A percentile compares a stretch with the other conserved stretches of the same genome.
Conservation (phyloP, 2,797 vertebrate species). For the Cossypha dichroa region DNA sequence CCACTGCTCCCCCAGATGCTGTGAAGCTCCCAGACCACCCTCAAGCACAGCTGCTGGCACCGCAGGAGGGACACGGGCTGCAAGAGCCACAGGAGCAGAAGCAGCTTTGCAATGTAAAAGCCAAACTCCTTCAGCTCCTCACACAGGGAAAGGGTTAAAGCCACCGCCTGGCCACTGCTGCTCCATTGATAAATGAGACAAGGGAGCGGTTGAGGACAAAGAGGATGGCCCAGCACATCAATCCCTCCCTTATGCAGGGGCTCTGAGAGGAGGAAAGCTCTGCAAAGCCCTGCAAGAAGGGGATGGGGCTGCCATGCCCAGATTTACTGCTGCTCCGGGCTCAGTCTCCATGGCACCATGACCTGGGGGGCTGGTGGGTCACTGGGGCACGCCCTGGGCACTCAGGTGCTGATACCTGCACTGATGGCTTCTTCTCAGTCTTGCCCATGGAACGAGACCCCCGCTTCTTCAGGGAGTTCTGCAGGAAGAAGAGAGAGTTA, state of each 20-base stretch:
- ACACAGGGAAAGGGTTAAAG: constrained; percentile 7
- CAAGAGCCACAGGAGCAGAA: not conserved
- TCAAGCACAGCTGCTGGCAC: not conserved
- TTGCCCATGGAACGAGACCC: constrained; percentile 88
- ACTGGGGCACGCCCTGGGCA: rapidly evolving
- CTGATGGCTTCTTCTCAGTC: constrained; percentile 88
- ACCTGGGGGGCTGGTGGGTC: not conserved
- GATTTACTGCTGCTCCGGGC: not conserved
- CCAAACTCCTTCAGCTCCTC: not conserved
- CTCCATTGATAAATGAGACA: constrained; percentile 31
- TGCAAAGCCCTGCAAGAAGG: not conserved
- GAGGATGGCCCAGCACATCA: not conserved
- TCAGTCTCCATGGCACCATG: not conserved
- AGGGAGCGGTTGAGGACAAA: constrained; percentile 5
- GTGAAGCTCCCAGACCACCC: rapidly evolving
- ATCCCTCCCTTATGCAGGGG: not conserved
- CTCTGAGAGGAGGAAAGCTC: not conserved
- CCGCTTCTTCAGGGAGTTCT: constrained; percentile 95
- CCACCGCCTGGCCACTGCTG: not conserved
- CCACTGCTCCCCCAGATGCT: not conserved
- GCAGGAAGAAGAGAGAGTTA: constrained; percentile 23
- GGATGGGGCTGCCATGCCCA: not conserved
- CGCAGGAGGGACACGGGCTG: not conserved
- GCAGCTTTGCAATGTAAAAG: not conserved
- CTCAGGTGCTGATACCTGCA: constrained; percentile 80